These are phyloP conservation scores for Lepidurus couesii DNA, from an alignment of 1,140 invertebrate genomes.

Conservation along the genomic window DNA sequence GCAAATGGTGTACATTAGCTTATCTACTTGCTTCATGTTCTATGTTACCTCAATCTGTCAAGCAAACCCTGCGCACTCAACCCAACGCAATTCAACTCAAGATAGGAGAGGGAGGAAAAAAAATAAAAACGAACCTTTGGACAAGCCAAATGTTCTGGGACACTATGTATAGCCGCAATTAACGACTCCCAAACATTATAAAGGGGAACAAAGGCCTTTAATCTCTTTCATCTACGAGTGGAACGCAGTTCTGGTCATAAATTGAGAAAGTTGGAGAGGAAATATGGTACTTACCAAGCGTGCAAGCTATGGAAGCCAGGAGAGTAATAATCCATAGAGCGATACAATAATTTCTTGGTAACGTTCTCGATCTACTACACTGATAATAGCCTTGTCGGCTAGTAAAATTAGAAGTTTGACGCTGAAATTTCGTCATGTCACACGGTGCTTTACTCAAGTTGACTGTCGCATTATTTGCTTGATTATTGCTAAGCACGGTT, in stretches of 20 bases:
- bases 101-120: not conserved
- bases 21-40: not conserved
- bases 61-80: not conserved
- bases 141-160: not conserved
- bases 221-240: slow-evolving; percentile 15
- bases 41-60: no score
- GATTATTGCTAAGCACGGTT: not conserved
- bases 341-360: not conserved
- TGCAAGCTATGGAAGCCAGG: slow-evolving; percentile 7
- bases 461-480: not conserved
- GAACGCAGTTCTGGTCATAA: not conserved
- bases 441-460: not conserved
- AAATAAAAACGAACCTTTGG: not conserved
- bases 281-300: not conserved
- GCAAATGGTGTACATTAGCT: slow-evolving; percentile 13
- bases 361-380: not conserved
- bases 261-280: not conserved
- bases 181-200: not conserved
- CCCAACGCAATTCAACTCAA: not conserved
- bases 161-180: slow-evolving; percentile 15
- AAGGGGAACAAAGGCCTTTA: not conserved
- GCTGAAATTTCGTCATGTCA: not conserved
- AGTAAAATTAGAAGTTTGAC: not conserved
- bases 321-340: slow-evolving; percentile 18
- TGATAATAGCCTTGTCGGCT: not conserved